A percentile compares a stretch with the other conserved stretches of the same genome.
phyloP scores from a whole-genome alignment of 2,113 vertebrate genomes.

The Callipepla californica region DNA sequence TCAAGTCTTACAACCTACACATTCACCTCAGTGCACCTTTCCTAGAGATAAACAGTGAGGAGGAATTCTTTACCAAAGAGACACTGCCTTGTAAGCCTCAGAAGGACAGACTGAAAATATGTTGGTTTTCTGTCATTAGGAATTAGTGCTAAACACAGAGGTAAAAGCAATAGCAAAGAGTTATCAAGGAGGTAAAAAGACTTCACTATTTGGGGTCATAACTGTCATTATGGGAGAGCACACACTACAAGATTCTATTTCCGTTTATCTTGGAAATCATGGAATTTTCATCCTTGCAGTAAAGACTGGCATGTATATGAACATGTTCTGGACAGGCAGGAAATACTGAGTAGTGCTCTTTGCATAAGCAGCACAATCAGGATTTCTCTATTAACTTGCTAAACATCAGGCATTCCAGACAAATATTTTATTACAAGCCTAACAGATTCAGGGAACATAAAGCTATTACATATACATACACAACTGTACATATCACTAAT shows the following conservation, averaged over 20 bases:
- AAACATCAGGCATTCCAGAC: not conserved
- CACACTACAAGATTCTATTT: not conserved
- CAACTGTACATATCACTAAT: fast-evolving
- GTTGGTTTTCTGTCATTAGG: not conserved
- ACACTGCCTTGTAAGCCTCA: not conserved
- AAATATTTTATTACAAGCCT: not conserved
- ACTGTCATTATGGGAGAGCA: not conserved
- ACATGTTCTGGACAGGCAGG: not conserved
- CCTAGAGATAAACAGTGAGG: not conserved
- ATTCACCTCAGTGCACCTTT: not conserved
- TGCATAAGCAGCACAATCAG: not conserved
- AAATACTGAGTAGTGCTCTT: not conserved
- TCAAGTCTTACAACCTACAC: fast-evolving
- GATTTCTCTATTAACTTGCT: not conserved
- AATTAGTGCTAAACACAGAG: not conserved
- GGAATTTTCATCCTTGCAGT: not conserved
- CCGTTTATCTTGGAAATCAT: not conserved
- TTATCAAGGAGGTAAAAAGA: not conserved
- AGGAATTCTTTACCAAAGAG: not conserved
- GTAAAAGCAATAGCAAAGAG: not conserved
- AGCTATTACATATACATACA: not conserved
- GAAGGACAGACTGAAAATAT: not conserved
- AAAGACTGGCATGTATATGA: not conserved
- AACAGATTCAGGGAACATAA: not conserved
- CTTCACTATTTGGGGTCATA: not conserved